A percentile compares a stretch with the other conserved stretches of the same genome.
Evolutionary conservation across 2,888 invertebrate species (phyloP).

Genomic region (Pristionchus maxplancki): DNA sequence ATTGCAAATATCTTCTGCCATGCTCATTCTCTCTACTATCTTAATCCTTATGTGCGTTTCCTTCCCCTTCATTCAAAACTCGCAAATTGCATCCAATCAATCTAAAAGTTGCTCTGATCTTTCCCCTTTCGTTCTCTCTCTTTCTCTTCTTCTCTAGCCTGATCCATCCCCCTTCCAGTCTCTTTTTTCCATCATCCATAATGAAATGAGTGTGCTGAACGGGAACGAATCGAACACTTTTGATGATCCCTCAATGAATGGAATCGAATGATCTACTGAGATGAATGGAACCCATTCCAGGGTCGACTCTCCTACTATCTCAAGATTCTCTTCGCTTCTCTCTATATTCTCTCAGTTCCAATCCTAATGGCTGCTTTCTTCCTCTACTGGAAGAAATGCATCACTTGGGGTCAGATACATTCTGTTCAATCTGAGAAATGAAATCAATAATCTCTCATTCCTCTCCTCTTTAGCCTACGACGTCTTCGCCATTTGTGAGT

Average conservation of each 20-base stretch:
- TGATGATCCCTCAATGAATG: not conserved
- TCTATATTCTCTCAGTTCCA: slow-evolving; percentile 75
- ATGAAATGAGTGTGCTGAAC: slow-evolving; percentile 2
- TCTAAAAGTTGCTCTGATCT: not conserved
- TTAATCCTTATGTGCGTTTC: slow-evolving; percentile 74
- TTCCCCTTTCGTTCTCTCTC: not conserved
- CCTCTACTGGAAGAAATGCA: slow-evolving; percentile 76
- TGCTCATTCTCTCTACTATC: slow-evolving; percentile 74
- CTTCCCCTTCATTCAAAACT: not conserved
- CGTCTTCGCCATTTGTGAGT: slow-evolving; percentile 75
- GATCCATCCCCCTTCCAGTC: not conserved
- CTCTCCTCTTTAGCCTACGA: slow-evolving; percentile 74
- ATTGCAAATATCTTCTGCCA: slow-evolving; percentile 76
- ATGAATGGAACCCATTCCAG: slow-evolving; percentile 58
- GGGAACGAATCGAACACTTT: slow-evolving; percentile 4
- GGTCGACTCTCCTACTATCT: slow-evolving; percentile 74
- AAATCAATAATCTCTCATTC: too few relatives aligned
- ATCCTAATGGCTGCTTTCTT: slow-evolving; percentile 73
- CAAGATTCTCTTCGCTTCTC: slow-evolving; percentile 69
- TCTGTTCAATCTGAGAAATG: not conserved
- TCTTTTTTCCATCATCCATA: not conserved
- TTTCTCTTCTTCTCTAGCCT: not conserved
- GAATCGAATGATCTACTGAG: not conserved
- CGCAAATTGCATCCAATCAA: not conserved
- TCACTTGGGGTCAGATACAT: slow-evolving; percentile 71